Evolutionary conservation across 2,797 vertebrate species (phyloP), one percentile per base, ranked within the genome.

Genomic region (Anas capensis): DNA sequence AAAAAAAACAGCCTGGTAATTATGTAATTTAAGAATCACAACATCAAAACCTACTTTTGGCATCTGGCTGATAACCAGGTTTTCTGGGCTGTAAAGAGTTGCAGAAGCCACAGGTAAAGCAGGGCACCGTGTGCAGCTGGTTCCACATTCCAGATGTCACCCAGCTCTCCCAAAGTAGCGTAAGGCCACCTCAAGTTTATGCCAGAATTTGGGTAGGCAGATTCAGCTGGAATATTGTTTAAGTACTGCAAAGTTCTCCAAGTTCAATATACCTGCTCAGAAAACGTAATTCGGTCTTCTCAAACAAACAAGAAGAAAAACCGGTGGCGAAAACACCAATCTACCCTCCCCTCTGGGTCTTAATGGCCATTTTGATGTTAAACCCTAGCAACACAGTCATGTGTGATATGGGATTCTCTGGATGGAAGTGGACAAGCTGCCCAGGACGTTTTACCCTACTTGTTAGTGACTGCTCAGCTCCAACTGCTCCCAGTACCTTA

Each of bases 61-160:
- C 51, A 57, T 23, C 19, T 38, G 23, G 18, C 6, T 54, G 65
- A 44, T 46, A 16, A 58, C 10, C 31, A 65, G 11, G 11, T 8
- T 44, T 56, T 44, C 56, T 40, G 54, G n/a, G 27, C 29, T 21
- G 5, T 31, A 26, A 77, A 62, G 10, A 57, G 49, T 20, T 60
- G 21, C 40, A 71, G 48, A 29, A 33, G 46, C 10, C 14, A 15
- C 7, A 33, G 5, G 4, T 49, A 31, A 21, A 40, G 23, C 48
- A 76, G 48, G 53, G 56, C 4, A 1, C 4, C 8, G 36, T 21
- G 9, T n/a, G 20, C 1, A 4, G 3, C 33, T 40, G 18, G 29
- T 3, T 70, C 57, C 73, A 33, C 27, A 34, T 9, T 0, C 1
- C 4, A 69, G 77, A 13, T 70, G 29, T 11, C 73, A 13, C 4